Base-by-base conservation (phyloP, 2,113 vertebrate genomes). In the Oncorhynchus nerka region DNA sequence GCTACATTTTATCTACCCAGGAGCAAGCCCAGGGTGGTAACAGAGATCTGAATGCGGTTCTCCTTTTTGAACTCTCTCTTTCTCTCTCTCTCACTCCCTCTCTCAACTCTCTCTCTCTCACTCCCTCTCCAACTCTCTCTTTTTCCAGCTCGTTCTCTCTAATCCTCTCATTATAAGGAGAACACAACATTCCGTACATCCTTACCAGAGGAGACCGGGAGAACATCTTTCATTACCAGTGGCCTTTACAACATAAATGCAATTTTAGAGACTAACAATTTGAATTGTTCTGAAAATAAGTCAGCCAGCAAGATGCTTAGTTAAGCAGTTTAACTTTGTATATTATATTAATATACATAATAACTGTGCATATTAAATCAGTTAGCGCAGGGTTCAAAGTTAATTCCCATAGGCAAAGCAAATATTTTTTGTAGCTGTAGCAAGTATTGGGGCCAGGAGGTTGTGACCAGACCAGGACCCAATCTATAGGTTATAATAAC, bases 121-220 rank as follows among this genome's bases (percentile, higher is more conserved):
- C 51, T 57, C 57, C 8, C 13, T 15, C 19, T 67, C 22, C 5
- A 34, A 34, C 34, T 45, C 20, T 59, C 16, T 66, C 34, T 30
- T 16, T 73, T 13, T 65, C 30, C 20, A 11, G 62, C 9, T 45
- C 4, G 24, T 20, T 64, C 72, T 55, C 80, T 13, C 64, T 81
- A 55, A 68, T 80, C 24, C 69, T 74, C 72, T 64, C n/a, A 39
- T 68, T 30, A 22, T 19, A 32, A 66, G 62, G 62, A 64, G 22
- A 67, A 67, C 66, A 57, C 34, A 4, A 76, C 74, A 81, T 80
- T 39, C 74, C 70, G 9, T 66, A 71, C 75, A 80, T 75, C 78
- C 19, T 6, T 57, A 57, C 55, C 16, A 57, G 55, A 20, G 55
- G 55, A 57, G 55, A 57, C 39, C 11, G 2, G 8, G 39, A 45